Percentiles rank a stretch among this genome's conserved stretches.
These are phyloP conservation scores for Bombus confusus DNA, from an alignment of 1,140 invertebrate species.

Conservation along the genomic window DNA sequence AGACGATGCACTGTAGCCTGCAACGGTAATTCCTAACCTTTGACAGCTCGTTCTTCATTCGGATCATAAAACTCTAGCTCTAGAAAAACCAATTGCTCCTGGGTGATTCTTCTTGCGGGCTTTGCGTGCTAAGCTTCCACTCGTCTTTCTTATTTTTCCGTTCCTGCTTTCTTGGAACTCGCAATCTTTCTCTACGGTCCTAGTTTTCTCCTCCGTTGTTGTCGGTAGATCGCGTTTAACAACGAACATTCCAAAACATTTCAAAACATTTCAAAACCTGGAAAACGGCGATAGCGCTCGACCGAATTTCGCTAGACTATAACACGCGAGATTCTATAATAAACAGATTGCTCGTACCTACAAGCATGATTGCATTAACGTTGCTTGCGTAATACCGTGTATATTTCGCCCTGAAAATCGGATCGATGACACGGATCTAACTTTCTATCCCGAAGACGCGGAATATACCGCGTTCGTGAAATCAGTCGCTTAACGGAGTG, in stretches of 20 bases:
- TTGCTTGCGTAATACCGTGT: not conserved
- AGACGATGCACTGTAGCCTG: too few species aligned
- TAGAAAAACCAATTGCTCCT: not conserved
- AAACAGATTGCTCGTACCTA: too few species aligned
- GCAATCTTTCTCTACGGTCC: not conserved
- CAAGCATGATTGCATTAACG: too few species aligned
- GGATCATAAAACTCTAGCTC: not conserved
- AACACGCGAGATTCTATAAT: too few species aligned
- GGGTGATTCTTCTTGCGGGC: not conserved
- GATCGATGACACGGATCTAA: not conserved
- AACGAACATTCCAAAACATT: too few species aligned
- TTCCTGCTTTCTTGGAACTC: not conserved
- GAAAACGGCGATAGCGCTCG: too few species aligned
- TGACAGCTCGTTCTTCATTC: not conserved
- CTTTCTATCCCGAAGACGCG: not conserved
- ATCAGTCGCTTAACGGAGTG: not conserved
- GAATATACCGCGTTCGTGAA: constrained; percentile 5
- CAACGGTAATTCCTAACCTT: too few species aligned
- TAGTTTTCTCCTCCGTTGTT: not conserved
- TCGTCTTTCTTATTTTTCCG: constrained; percentile 7
- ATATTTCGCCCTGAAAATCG: not conserved
- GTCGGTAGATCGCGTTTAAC: not conserved
- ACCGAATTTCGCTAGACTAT: too few species aligned
- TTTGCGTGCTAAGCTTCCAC: constrained; percentile 8
- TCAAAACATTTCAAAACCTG: too few species aligned